A percentile compares a stretch with the other conserved stretches of the same genome.
Evolutionary conservation across 2,888 invertebrate species (phyloP).

Genomic region (Seira musarum): DNA sequence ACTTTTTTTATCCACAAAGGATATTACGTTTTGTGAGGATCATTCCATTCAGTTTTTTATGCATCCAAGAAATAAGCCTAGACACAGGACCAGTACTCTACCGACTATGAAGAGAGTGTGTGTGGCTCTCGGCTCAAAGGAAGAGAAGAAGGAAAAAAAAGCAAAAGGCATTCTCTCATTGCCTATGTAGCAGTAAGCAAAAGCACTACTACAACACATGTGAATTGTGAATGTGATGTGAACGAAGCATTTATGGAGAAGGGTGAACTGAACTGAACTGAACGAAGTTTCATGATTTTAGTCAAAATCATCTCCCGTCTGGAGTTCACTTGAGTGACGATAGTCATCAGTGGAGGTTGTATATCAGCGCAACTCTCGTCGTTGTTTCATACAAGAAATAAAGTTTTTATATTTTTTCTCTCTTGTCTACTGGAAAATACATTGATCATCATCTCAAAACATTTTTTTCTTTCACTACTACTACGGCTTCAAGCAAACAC

Average conservation of each 20-base stretch:
- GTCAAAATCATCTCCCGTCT: slow-evolving; percentile 37
- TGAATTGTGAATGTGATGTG: neutral
- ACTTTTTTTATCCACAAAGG: neutral
- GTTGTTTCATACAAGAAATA: neutral
- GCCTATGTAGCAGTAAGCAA: too few species aligned
- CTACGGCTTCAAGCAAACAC: too few species aligned
- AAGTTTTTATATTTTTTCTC: neutral
- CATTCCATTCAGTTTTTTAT: slow-evolving; percentile 7
- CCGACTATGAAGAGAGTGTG: neutral
- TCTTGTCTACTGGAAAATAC: slow-evolving; percentile 9
- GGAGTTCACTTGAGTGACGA: slow-evolving; percentile 52
- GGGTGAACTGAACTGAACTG: neutral
- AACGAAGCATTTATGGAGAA: neutral
- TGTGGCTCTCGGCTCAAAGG: neutral
- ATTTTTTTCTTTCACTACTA: too few species aligned
- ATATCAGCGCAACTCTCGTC: slow-evolving; percentile 15
- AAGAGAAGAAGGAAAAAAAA: neutral
- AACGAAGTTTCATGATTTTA: slow-evolving; percentile 17
- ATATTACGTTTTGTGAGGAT: neutral
- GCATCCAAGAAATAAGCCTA: slow-evolving; percentile 11
- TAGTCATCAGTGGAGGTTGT: slow-evolving; percentile 45
- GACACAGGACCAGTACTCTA: slow-evolving; percentile 15
- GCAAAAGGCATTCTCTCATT: too few species aligned
- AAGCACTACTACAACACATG: neutral
- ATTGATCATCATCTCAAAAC: neutral